Base-by-base conservation (phyloP, 2,797 vertebrate genomes). In the Intellagama lesueurii region DNA sequence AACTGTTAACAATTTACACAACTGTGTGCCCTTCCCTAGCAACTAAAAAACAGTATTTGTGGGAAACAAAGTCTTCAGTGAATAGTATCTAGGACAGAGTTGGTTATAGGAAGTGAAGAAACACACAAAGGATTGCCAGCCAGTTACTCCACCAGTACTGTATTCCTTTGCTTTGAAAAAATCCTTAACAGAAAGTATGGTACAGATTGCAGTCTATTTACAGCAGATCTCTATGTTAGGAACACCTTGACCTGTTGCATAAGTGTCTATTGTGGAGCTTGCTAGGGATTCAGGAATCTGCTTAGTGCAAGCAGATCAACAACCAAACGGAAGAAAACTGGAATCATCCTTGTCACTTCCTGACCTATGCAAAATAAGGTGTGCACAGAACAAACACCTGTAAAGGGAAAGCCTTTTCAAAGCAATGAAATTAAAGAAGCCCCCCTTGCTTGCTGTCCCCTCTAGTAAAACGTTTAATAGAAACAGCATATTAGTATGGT, bases 381-480 rank as follows among this genome's bases (percentile, higher is more conserved):
- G 19, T 2, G 52, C 9, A 30, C 14, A 69, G 35, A 69, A 69
- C 28, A 14, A 68, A n/a, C 17, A 89, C 30, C 83, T 84, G 5
- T 32, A 88, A 84, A 32, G 89, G 24, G 0, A 0, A 72, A 86
- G 84, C 26, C 26, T 60, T n/a, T 28, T 64, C 5, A 16, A 52
- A 40, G 17, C 26, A 22, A 66, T 35, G 26, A 60, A 40, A 40
- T 22, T 35, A 24, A 56, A 52, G 22, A 1, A 79, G 77, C 2
- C 44, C 47, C 56, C 66, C 79, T 11, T 80, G 7, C 28, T 91
- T 0, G 0, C 0, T 0, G 1, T 47, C 0, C 35, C 12, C 66
- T n/a, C 14, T 75, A 3, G 32, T 35, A 75, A 35, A 19, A 17
- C 7, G 72, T 40, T 75, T 19, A 75, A 22, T 40, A 80, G 26